These are phyloP conservation scores for Monopterus albus DNA, from an alignment of 2,113 vertebrate genomes.

Conservation along the genomic window DNA sequence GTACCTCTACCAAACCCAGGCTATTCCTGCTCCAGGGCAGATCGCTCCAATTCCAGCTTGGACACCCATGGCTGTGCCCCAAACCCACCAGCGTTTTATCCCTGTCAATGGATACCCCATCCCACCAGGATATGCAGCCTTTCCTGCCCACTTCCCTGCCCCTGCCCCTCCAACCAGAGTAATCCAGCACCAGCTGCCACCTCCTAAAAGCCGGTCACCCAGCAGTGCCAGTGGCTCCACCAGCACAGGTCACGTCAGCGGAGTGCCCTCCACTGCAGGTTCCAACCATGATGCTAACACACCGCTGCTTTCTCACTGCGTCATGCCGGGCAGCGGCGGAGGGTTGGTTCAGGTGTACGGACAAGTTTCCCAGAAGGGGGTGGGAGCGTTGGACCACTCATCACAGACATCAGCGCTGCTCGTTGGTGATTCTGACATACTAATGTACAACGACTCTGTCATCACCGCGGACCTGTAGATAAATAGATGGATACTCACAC, in stretches of 20 bases:
- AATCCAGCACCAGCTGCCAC: conserved; percentile 95
- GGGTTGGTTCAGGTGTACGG: conserved; percentile 86
- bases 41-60: conserved; percentile 86
- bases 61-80: conserved; percentile 83
- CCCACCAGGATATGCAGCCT: conserved; percentile 94
- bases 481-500: neutral
- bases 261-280: conserved; percentile 94
- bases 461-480: conserved; percentile 93
- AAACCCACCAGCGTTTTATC: conserved; percentile 92
- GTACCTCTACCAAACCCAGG: conserved; percentile 92
- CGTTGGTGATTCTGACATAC: conserved; percentile 85
- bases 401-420: conserved; percentile 89
- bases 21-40: conserved; percentile 86
- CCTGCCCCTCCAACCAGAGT: conserved; percentile 86
- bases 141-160: conserved; percentile 89
- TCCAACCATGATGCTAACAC: conserved; percentile 98
- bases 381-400: conserved; percentile 87
- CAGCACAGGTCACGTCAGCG: conserved; percentile 97
- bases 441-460: conserved; percentile 91
- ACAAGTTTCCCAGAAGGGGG: conserved; percentile 89
- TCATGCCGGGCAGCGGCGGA: conserved; percentile 84
- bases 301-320: conserved; percentile 92
- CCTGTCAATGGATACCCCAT: conserved; percentile 97
- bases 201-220: conserved; percentile 96
- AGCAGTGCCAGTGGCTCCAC: conserved; percentile 98